Evolutionary conservation across 92 coral and sea anemone genomes (phyloP), one percentile per base, ranked within the genome.

Genomic region (Umimayanthus kanabou): DNA sequence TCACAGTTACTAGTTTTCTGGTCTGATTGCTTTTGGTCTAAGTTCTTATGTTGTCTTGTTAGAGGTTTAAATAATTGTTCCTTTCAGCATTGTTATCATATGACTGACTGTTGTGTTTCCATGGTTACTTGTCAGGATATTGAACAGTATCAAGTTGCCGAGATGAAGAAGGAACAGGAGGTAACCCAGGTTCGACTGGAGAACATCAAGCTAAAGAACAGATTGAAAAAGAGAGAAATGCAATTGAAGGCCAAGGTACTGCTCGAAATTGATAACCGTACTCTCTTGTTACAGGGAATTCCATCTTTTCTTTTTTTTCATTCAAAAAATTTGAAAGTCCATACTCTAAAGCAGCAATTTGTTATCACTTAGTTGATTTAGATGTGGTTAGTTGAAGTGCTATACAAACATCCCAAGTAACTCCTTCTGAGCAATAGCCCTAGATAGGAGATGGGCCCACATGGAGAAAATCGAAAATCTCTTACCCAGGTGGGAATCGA

Each of bases 171-270:
- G 80, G 99, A 97, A 75, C 94, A 95, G 58, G 99, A 97, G 84
- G 99, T 97, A 47, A 97, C 92, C 77, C 95, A 91, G 95, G 99
- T 97, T 85, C 97, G 99, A 23, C 89, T 97, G 78, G 99, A 97
- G 39, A 97, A 97, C 77, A 97, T 97, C 81, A 97, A 97, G 80
- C 91, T 97, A 18, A 95, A 96, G 85, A 97, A 97, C 93, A 85
- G 99, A 73, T 84, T 97, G 39, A 97, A 95, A 87, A 97, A 97
- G 88, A 91, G 99, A 88, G 99, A 97, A 89, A 97, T 97, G 96
- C 99, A 97, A 80, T 84, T 97, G 57, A 97, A 97, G 84, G 99
- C 99, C 11, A 97, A 97, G 96, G 99, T 95, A 71, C 42, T 85
- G 6, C 39, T 13, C 22, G 37, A 23, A 5, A 7, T 9, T 85